These are phyloP conservation scores for Dinocampus coccinellae DNA, from an alignment of 2,888 invertebrate species.

Conservation along the genomic window DNA sequence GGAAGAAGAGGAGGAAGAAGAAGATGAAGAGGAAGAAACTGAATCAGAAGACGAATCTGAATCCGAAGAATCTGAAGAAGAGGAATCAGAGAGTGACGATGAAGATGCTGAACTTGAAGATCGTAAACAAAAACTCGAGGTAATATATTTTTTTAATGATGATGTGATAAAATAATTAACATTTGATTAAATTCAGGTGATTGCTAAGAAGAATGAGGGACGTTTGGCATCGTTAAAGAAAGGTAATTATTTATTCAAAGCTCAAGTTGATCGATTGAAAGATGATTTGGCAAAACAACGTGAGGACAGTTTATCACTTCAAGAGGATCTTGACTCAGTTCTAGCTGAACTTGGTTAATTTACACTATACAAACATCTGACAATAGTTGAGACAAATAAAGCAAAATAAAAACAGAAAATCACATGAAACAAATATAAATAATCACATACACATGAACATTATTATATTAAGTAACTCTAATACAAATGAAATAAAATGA, in stretches of 20 bases:
- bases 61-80: slow-evolving; percentile 72
- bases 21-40: slow-evolving; percentile 70
- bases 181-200: slow-evolving; percentile 46
- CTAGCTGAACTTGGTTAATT: slow-evolving; percentile 84
- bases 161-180: too few relatives aligned
- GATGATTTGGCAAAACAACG: slow-evolving; percentile 88
- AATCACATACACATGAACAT: slow-evolving; percentile 28
- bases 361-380: neutral
- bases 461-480: neutral
- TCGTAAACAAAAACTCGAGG: slow-evolving; percentile 62
- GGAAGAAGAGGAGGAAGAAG: slow-evolving; percentile 75
- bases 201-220: slow-evolving; percentile 83
- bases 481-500: slow-evolving; percentile 9
- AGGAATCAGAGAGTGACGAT: slow-evolving; percentile 76
- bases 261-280: slow-evolving; percentile 88
- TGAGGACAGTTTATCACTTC: slow-evolving; percentile 81
- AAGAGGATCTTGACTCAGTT: slow-evolving; percentile 88
- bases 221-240: slow-evolving; percentile 86
- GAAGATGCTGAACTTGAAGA: slow-evolving; percentile 74
- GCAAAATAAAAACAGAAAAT: slow-evolving; percentile 19
- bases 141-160: too few relatives aligned
- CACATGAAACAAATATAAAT: slow-evolving; percentile 29
- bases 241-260: slow-evolving; percentile 88
- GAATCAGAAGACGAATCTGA: slow-evolving; percentile 65
- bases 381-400: neutral